Percentiles rank a stretch among this genome's conserved stretches.
Conservation (phyloP, 2,797 vertebrate genomes). For the Protosalanx chinensis region DNA sequence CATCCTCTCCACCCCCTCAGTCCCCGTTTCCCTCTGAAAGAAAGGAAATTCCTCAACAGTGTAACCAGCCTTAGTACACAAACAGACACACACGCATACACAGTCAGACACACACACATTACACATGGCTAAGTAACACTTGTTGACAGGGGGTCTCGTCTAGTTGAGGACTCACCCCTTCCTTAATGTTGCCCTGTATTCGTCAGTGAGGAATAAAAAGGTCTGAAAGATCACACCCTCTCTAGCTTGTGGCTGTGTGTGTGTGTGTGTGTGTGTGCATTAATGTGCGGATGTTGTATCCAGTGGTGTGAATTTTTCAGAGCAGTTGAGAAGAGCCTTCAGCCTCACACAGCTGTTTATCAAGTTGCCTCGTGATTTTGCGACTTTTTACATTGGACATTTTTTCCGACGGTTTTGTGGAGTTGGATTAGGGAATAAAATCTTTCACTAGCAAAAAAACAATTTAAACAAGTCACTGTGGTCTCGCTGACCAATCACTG, state of each 20-base stretch:
- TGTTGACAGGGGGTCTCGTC: slow-evolving; percentile 33
- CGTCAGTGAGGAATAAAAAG: slow-evolving; percentile 40
- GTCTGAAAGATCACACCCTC: slow-evolving; percentile 15
- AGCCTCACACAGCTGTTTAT: slow-evolving; percentile 37
- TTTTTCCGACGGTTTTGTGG: slow-evolving; percentile 44
- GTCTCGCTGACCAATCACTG: slow-evolving; percentile 31
- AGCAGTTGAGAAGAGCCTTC: background rate
- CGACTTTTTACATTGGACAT: slow-evolving; percentile 51
- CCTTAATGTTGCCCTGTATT: slow-evolving; percentile 46
- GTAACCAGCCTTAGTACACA: slow-evolving; percentile 24
- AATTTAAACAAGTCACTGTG: slow-evolving; percentile 47
- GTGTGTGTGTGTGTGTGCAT: background rate
- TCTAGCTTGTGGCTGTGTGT: no score
- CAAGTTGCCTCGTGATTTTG: slow-evolving; percentile 27
- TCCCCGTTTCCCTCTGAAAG: slow-evolving; percentile 21
- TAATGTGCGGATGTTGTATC: slow-evolving; percentile 2
- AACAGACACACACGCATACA: slow-evolving; percentile 19
- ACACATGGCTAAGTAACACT: slow-evolving; percentile 22
- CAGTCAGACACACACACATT: slow-evolving; percentile 23
- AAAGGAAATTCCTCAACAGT: slow-evolving; percentile 44
- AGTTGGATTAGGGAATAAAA: slow-evolving; percentile 42
- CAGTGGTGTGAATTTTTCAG: no score
- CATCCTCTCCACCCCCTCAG: background rate
- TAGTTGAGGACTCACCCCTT: slow-evolving; percentile 46
- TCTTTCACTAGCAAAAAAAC: slow-evolving; percentile 43